These are phyloP conservation scores for Tadarida brasiliensis DNA, from an alignment of 2,797 vertebrate species.

Conservation along the genomic window DNA sequence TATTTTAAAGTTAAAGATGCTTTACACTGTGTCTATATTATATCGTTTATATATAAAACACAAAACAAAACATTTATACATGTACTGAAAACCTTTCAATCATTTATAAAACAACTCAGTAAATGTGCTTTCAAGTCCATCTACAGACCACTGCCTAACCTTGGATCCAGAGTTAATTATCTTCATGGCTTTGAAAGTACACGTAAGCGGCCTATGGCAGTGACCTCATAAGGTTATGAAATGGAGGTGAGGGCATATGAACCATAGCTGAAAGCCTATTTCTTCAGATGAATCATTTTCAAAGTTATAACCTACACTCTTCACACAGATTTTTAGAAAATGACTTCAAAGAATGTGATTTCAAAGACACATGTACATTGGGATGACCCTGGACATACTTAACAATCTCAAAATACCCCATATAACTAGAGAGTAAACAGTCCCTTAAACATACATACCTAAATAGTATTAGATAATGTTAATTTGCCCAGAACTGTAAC, in stretches of 20 bases:
- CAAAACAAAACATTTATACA: constrained; percentile 19
- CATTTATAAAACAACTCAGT: neutral
- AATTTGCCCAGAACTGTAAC: neutral
- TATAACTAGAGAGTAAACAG: neutral
- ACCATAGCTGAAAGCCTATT: neutral
- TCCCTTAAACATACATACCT: neutral
- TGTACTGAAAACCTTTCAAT: neutral
- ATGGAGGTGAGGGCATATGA: neutral
- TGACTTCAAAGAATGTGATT: constrained; percentile 30
- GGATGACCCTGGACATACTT: neutral
- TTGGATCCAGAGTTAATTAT: constrained; percentile 11
- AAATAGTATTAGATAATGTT: neutral
- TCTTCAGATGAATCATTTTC: constrained; percentile 41
- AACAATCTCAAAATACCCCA: neutral
- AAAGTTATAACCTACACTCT: constrained; percentile 22
- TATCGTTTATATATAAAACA: neutral
- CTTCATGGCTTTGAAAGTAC: constrained; percentile 11
- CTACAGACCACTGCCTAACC: neutral
- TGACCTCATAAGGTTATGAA: constrained; percentile 3
- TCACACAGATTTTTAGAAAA: neutral
- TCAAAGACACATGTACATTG: neutral
- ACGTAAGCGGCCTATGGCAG: neutral
- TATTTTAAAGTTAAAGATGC: constrained; percentile 56
- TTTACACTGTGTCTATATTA: neutral
- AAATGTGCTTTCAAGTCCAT: neutral